These are phyloP conservation scores for Syrrhaptes paradoxus DNA, from an alignment of 2,113 vertebrate species.

Conservation along the genomic window DNA sequence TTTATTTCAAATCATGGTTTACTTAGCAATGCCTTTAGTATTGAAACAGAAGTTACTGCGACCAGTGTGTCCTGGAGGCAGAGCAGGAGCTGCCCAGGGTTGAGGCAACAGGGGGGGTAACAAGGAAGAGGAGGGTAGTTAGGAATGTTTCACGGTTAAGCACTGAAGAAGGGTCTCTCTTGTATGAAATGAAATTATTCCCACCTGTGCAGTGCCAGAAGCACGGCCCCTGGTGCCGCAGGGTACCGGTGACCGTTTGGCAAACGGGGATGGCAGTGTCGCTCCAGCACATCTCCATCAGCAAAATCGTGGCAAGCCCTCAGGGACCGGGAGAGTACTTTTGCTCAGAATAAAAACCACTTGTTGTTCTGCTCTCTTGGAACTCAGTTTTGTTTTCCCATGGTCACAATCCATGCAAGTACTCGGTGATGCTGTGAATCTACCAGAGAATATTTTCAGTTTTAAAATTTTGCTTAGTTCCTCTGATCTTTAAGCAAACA, in stretches of 20 bases:
- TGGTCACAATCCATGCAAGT: accelerated
- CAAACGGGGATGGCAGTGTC: accelerated
- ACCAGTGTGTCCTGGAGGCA: accelerated
- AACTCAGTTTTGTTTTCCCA: background rate
- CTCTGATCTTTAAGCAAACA: background rate
- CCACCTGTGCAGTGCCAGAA: background rate
- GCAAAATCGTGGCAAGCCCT: background rate
- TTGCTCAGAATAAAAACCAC: background rate
- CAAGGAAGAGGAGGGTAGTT: background rate
- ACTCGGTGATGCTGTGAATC: background rate
- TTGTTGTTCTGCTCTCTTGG: background rate
- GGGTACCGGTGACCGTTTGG: background rate
- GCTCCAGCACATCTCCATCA: accelerated
- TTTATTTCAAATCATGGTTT: background rate
- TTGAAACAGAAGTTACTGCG: background rate
- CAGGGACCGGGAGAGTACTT: accelerated
- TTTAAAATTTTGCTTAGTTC: background rate
- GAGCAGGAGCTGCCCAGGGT: background rate
- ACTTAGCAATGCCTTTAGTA: background rate
- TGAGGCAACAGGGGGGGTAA: too few species aligned
- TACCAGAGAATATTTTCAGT: background rate
- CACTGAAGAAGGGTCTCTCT: accelerated
- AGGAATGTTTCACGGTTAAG: background rate
- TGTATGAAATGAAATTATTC: background rate
- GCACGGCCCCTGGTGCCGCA: background rate